phyloP scores from a whole-genome alignment of 53 echinoderm and acorn worm species.

The Paelopatides confundens region DNA sequence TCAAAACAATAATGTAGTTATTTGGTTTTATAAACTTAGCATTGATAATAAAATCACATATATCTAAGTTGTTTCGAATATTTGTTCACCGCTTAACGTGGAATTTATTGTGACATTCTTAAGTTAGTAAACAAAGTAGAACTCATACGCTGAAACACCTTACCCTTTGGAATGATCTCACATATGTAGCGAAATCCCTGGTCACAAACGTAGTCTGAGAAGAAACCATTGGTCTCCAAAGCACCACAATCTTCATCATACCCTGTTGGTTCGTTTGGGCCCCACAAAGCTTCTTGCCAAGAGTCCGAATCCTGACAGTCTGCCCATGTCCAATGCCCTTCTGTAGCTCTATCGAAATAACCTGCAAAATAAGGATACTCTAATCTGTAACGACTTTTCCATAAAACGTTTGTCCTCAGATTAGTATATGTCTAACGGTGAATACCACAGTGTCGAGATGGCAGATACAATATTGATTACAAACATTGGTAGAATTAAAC shows the following conservation, averaged over 20 bases:
- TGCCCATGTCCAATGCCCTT: constrained; percentile 74
- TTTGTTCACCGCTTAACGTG: too few relatives aligned
- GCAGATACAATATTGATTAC: too few relatives aligned
- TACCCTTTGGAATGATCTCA: constrained; percentile 74
- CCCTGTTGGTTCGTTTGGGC: constrained; percentile 43
- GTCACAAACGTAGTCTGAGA: constrained; percentile 65
- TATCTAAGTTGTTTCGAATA: too few relatives aligned
- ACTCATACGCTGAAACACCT: not conserved
- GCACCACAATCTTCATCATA: constrained; percentile 64
- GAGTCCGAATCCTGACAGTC: constrained; percentile 64
- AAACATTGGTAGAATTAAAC: too few relatives aligned
- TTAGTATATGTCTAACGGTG: not conserved
- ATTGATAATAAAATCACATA: too few relatives aligned
- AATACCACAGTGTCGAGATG: too few relatives aligned
- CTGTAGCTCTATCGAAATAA: constrained; percentile 57
- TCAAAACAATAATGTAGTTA: not conserved
- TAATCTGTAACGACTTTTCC: too few relatives aligned
- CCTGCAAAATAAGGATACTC: constrained; percentile 30
- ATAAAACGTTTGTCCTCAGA: not conserved
- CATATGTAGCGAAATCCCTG: constrained; percentile 58
- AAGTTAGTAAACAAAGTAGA: not conserved
- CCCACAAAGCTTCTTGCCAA: constrained; percentile 75
- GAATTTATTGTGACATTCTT: too few relatives aligned
- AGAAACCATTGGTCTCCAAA: not conserved
- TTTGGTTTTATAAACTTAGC: not conserved